These are phyloP conservation scores for Macroteleia sp. DNA, from an alignment of 2,888 invertebrate genomes.

Conservation along the genomic window DNA sequence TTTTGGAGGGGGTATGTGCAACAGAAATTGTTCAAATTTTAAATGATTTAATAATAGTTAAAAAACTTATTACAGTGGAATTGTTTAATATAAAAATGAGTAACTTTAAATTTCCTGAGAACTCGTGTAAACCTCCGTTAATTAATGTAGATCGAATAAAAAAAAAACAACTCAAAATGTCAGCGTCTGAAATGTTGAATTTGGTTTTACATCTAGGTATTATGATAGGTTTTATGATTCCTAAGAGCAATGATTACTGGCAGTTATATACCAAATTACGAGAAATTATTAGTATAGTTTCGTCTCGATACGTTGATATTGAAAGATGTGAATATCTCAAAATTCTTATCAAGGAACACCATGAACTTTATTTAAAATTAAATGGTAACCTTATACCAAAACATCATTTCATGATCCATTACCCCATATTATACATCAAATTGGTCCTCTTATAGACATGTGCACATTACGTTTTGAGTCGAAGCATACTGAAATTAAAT, in stretches of 20 bases:
- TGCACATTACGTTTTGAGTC: background rate
- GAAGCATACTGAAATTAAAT: background rate
- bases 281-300: slow-evolving; percentile 1
- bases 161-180: background rate
- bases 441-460: background rate
- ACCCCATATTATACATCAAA: background rate
- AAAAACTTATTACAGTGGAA: too few relatives aligned
- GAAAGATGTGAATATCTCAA: background rate
- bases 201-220: slow-evolving; percentile 18
- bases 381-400: background rate
- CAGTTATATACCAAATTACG: slow-evolving; percentile 26
- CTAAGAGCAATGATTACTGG: slow-evolving; percentile 35
- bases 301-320: background rate
- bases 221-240: background rate
- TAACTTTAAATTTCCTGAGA: slow-evolving; percentile 23
- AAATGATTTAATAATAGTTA: background rate
- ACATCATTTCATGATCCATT: slow-evolving; percentile 4
- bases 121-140: slow-evolving; percentile 27
- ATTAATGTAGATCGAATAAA: slow-evolving; percentile 4
- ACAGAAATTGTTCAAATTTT: slow-evolving; percentile 39
- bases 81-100: background rate
- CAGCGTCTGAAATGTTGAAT: background rate
- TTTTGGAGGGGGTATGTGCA: slow-evolving; percentile 55
- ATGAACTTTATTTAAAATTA: background rate
- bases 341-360: background rate